Evolutionary conservation across 2,113 vertebrate species (phyloP).

Genomic region (Oceanodroma tethys): DNA sequence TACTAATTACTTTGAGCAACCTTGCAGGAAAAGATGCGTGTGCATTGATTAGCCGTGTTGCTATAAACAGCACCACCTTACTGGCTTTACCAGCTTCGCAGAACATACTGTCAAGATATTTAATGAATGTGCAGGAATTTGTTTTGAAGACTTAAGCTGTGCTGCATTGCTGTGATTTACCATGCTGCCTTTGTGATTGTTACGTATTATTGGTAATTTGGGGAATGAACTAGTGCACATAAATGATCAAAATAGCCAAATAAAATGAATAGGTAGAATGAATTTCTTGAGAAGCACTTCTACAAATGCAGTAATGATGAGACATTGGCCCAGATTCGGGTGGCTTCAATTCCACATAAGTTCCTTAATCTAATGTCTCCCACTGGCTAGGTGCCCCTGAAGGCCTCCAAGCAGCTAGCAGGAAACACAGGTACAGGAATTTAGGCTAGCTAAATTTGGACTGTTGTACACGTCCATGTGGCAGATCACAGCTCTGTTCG

Average conservation of each 20-base stretch:
- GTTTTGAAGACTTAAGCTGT: not conserved
- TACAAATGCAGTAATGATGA: not conserved
- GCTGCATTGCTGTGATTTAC: not conserved
- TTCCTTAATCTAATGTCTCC: not conserved
- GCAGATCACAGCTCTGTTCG: not conserved
- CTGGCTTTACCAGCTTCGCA: not conserved
- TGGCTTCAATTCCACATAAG: not conserved
- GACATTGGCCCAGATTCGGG: not conserved
- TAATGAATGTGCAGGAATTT: not conserved
- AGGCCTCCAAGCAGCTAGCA: not conserved
- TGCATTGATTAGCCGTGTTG: not conserved
- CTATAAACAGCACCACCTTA: not conserved
- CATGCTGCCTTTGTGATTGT: not conserved
- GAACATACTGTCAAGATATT: not conserved
- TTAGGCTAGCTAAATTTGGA: not conserved
- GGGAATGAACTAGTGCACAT: not conserved
- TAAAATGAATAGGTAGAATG: not conserved
- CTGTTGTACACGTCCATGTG: not conserved
- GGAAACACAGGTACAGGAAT: not conserved
- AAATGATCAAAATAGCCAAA: not conserved
- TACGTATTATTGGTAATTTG: not conserved
- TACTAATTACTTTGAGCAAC: constrained; percentile 35
- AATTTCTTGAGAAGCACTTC: not conserved
- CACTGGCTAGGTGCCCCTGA: not conserved
- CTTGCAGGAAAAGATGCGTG: not conserved